Conservation (phyloP, 1,140 invertebrate genomes). For the Cydia amplana region DNA sequence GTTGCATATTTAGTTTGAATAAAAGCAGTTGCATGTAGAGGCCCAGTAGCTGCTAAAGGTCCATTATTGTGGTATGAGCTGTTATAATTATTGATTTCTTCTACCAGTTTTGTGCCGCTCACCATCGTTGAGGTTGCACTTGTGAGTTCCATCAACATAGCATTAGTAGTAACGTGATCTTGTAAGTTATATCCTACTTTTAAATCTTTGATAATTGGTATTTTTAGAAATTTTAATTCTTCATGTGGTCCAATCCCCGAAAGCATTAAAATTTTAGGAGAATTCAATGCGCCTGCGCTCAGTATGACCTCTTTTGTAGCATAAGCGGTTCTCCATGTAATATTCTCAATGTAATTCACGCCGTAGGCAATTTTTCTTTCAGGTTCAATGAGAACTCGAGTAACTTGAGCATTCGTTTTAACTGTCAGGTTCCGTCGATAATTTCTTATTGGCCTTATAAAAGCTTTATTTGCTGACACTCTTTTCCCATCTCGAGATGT, state of each 20-base stretch:
- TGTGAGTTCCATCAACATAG: constrained; percentile 74
- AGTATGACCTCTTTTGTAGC: constrained; percentile 86
- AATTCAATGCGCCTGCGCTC: constrained; percentile 84
- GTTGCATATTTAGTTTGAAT: constrained; percentile 73
- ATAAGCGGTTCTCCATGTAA: constrained; percentile 68
- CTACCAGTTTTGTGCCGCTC: constrained; percentile 58
- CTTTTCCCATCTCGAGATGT: constrained; percentile 82
- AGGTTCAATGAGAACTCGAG: constrained; percentile 85
- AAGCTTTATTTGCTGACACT: constrained; percentile 86
- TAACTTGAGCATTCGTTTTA: constrained; percentile 84
- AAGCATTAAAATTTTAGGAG: constrained; percentile 86
- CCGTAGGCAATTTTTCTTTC: constrained; percentile 83
- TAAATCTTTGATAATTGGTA: constrained; percentile 81
- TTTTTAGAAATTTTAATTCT: constrained; percentile 78
- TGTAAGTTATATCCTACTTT: constrained; percentile 88
- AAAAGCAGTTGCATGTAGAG: constrained; percentile 76
- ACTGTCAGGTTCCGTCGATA: constrained; percentile 86
- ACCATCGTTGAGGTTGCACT: constrained; percentile 73
- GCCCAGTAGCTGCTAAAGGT: constrained; percentile 73
- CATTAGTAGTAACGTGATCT: constrained; percentile 83
- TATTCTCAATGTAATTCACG: constrained; percentile 82
- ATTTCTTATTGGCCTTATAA: constrained; percentile 84
- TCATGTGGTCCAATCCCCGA: constrained; percentile 85
- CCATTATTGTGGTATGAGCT: constrained; percentile 56
- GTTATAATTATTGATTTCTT: constrained; percentile 73